Evolutionary conservation across 2,888 invertebrate genomes (phyloP).

Genomic region (Plutella xylostella): DNA sequence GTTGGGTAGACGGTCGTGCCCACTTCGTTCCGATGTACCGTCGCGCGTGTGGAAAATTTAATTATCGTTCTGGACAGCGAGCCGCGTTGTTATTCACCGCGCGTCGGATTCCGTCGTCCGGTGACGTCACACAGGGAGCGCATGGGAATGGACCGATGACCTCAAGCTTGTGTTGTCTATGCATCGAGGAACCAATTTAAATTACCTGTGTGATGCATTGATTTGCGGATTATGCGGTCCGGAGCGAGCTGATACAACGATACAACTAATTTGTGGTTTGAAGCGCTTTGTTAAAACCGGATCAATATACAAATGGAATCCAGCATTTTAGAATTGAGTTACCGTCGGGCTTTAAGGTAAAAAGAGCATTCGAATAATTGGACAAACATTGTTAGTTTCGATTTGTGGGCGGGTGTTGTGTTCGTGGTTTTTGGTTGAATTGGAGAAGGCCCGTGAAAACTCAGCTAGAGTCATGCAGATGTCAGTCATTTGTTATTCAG

Average conservation of each 20-base stretch:
- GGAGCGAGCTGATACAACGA: too few species aligned
- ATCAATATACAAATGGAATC: background rate
- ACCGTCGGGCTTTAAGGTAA: background rate
- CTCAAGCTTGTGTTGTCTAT: slow-evolving; percentile 40
- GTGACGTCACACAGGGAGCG: slow-evolving; percentile 44
- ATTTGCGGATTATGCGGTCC: background rate
- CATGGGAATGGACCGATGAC: slow-evolving; percentile 53
- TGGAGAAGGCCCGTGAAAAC: slow-evolving; percentile 38
- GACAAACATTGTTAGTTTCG: slow-evolving; percentile 13
- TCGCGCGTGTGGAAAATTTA: slow-evolving; percentile 57
- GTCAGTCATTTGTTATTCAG: slow-evolving; percentile 65
- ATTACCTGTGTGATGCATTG: background rate
- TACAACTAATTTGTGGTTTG: too few species aligned
- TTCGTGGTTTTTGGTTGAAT: slow-evolving; percentile 33
- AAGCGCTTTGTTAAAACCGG: background rate
- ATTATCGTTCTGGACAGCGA: slow-evolving; percentile 49
- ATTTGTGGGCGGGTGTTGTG: slow-evolving; percentile 28
- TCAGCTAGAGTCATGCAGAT: slow-evolving; percentile 48
- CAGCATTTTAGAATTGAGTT: background rate
- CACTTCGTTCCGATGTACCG: slow-evolving; percentile 33
- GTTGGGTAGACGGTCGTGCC: slow-evolving; percentile 34
- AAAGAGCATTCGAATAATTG: slow-evolving; percentile 8
- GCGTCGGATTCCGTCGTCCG: slow-evolving; percentile 45
- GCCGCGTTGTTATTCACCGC: slow-evolving; percentile 56
- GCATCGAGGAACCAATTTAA: slow-evolving; percentile 3